Percentiles rank a stretch among this genome's conserved stretches.
These are phyloP conservation scores for Aphidoletes aphidimyza DNA, from an alignment of 2,888 invertebrate species.

Conservation along the genomic window DNA sequence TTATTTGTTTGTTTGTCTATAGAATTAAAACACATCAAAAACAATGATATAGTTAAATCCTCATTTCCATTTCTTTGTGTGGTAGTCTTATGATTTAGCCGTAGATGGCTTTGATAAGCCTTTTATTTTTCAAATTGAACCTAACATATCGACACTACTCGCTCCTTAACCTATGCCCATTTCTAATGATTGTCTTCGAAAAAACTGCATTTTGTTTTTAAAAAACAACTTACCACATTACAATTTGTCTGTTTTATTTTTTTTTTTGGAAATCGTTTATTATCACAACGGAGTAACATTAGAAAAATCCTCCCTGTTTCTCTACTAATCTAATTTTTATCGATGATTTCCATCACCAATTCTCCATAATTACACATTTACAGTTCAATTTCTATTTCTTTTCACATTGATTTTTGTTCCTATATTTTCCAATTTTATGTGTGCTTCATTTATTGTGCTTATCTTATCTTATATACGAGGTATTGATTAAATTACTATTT, in stretches of 20 bases:
- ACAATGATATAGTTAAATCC: too few species aligned
- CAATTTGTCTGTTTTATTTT: too few species aligned
- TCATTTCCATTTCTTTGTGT: too few species aligned
- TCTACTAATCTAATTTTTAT: conserved; percentile 5
- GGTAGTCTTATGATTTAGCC: too few species aligned
- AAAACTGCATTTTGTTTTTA: neutral
- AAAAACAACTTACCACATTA: too few species aligned
- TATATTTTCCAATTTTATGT: neutral
- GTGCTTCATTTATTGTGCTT: neutral
- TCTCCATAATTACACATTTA: neutral
- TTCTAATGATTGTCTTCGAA: neutral
- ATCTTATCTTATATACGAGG: neutral
- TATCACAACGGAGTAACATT: conserved; percentile 28
- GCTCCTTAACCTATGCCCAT: too few species aligned
- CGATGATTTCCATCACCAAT: neutral
- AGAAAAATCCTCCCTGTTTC: conserved; percentile 31
- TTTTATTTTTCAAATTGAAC: too few species aligned
- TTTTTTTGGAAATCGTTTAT: neutral
- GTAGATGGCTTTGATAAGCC: too few species aligned
- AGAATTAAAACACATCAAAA: too few species aligned
- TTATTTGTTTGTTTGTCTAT: too few species aligned
- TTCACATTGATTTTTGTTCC: neutral
- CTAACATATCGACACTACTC: neutral
- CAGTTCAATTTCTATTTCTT: neutral
- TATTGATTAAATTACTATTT: neutral